Conservation (phyloP, 2,113 vertebrate genomes). For the Podiceps cristatus region DNA sequence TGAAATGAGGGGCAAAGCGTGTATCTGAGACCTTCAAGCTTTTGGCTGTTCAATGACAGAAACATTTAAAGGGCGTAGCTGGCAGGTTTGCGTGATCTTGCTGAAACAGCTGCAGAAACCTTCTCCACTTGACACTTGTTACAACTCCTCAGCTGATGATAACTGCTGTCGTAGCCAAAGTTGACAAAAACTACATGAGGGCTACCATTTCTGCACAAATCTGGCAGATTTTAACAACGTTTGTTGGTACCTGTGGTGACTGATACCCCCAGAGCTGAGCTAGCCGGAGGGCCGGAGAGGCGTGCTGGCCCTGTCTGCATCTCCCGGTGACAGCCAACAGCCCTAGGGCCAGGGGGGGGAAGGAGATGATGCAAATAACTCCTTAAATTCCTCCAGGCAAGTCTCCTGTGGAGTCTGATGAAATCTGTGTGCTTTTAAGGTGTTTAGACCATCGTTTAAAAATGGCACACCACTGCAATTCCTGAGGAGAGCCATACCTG, state of each 20-base stretch:
- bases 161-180: not conserved
- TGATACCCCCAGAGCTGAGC: accelerated
- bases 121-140: not conserved
- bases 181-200: not conserved
- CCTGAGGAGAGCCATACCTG: not conserved
- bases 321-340: not conserved
- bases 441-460: not conserved
- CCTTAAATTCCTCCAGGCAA: not conserved
- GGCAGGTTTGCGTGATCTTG: not conserved
- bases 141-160: not conserved
- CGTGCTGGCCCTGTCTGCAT: not conserved
- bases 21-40: not conserved
- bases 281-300: accelerated
- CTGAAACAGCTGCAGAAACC: not conserved
- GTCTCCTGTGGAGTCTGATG: not conserved
- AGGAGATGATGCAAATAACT: not conserved
- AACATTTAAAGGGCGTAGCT: not conserved
- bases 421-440: not conserved
- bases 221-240: not conserved
- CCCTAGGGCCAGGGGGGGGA: not conserved
- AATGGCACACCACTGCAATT: not conserved
- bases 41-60: not conserved
- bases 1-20: not conserved
- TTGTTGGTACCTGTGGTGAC: not conserved
- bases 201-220: not conserved